Evolutionary conservation across 2,888 invertebrate species (phyloP).

Genomic region (Ochropacha duplaris): DNA sequence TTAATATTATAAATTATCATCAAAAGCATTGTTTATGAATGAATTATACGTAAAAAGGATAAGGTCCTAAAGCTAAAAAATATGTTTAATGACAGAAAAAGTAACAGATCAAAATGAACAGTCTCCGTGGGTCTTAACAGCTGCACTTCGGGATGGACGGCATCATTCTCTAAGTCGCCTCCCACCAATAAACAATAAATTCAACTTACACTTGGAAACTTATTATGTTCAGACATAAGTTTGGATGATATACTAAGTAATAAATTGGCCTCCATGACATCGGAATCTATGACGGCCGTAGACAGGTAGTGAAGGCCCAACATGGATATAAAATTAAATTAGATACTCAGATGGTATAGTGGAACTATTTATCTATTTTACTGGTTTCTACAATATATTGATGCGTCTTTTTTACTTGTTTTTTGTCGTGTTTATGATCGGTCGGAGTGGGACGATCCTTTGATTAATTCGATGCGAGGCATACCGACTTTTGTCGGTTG

Average conservation of each 20-base stretch:
- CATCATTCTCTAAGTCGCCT: background rate
- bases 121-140: constrained; percentile 5
- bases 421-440: background rate
- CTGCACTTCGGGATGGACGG: constrained; percentile 17
- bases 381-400: constrained; percentile 42
- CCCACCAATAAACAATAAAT: constrained; percentile 34
- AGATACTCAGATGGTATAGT: constrained; percentile 50
- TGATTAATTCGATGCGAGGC: background rate
- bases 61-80: background rate
- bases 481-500: background rate
- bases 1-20: background rate
- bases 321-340: constrained; percentile 60
- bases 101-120: background rate
- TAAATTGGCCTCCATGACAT: constrained; percentile 62
- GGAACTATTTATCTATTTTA: constrained; percentile 56
- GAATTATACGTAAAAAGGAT: background rate
- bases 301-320: constrained; percentile 50
- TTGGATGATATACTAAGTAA: constrained; percentile 65
- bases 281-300: constrained; percentile 63
- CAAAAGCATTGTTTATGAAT: background rate
- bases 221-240: constrained; percentile 33
- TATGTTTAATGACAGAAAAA: background rate
- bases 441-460: constrained; percentile 2
- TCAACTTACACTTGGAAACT: constrained; percentile 34
- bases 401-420: constrained; percentile 37